These are phyloP conservation scores for Odontamblyopus lacepedii DNA, from an alignment of 2,797 vertebrate genomes.

Conservation along the genomic window DNA sequence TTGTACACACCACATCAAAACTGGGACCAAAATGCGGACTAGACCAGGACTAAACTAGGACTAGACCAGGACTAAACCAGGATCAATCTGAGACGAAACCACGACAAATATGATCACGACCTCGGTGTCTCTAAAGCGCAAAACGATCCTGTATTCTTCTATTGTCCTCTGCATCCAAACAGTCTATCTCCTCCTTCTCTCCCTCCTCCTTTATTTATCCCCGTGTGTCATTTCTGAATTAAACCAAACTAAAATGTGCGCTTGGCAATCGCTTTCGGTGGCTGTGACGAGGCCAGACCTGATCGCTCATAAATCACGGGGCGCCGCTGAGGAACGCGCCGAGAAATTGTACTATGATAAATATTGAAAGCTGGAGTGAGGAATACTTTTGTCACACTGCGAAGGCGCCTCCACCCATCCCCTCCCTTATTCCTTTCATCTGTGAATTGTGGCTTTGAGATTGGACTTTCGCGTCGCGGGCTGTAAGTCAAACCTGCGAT, in stretches of 20 bases:
- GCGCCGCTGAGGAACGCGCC: slow-evolving; percentile 44
- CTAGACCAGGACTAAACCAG: no score
- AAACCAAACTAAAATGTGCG: slow-evolving; percentile 61
- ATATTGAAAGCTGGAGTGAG: slow-evolving; percentile 74
- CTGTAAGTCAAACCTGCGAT: slow-evolving; percentile 55
- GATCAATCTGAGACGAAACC: no score
- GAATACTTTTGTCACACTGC: slow-evolving; percentile 71
- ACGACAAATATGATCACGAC: no score
- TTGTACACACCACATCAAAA: no score
- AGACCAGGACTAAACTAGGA: no score
- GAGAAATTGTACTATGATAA: slow-evolving; percentile 72
- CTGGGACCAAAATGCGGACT: no score
- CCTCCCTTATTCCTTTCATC: not conserved
- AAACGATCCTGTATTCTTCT: not conserved
- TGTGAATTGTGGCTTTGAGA: slow-evolving; percentile 70
- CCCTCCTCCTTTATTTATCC: slow-evolving; percentile 27
- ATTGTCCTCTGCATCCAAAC: not conserved
- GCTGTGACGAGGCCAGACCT: slow-evolving; percentile 46
- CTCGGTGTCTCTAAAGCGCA: no score
- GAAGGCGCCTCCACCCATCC: slow-evolving; percentile 35
- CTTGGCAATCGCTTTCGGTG: slow-evolving; percentile 40
- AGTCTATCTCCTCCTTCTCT: not conserved
- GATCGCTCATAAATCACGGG: slow-evolving; percentile 63
- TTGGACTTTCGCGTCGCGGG: slow-evolving; percentile 43
- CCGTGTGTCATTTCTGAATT: slow-evolving; percentile 44